Conservation (phyloP, 2,888 invertebrate genomes). For the Lycocerus yunnanus region DNA sequence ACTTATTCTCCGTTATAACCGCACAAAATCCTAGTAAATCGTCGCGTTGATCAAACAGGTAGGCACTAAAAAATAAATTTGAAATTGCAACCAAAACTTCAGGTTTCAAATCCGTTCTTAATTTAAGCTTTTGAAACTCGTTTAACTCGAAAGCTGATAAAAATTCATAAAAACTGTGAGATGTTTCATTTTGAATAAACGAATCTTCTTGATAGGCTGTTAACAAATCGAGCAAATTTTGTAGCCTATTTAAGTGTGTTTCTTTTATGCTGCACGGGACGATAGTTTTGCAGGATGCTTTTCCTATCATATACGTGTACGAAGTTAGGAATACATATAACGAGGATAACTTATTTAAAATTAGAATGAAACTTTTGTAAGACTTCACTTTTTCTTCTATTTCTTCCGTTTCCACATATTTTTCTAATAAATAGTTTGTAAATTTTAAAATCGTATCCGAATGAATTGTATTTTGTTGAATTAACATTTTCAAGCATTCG, state of each 20-base stretch:
- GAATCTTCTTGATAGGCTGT: conserved; percentile 51
- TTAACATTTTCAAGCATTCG: conserved; percentile 73
- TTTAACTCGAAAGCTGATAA: conserved; percentile 59
- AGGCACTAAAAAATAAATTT: conserved; percentile 48
- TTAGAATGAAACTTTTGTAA: conserved; percentile 45
- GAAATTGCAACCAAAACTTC: conserved; percentile 53
- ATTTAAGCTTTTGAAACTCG: conserved; percentile 47
- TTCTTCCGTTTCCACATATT: conserved; percentile 45
- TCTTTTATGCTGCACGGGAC: conserved; percentile 54
- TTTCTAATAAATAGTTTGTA: conserved; percentile 52
- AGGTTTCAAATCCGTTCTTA: conserved; percentile 53
- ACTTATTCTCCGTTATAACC: conserved; percentile 50
- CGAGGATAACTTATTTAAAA: conserved; percentile 44
- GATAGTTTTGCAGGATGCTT: conserved; percentile 15
- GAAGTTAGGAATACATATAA: conserved; percentile 44
- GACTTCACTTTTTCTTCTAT: conserved; percentile 40
- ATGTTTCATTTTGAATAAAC: conserved; percentile 53
- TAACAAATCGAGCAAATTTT: conserved; percentile 65
- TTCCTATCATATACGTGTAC: background rate
- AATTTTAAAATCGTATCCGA: conserved; percentile 66
- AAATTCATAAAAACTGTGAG: conserved; percentile 60
- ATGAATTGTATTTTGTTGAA: conserved; percentile 66
- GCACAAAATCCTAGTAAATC: conserved; percentile 41
- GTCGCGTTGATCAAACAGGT: conserved; percentile 40
- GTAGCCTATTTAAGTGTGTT: conserved; percentile 64